Evolutionary conservation across 1,140 invertebrate genomes (phyloP), one percentile per base, ranked within the genome.

Genomic region (Nephila pilipes): DNA sequence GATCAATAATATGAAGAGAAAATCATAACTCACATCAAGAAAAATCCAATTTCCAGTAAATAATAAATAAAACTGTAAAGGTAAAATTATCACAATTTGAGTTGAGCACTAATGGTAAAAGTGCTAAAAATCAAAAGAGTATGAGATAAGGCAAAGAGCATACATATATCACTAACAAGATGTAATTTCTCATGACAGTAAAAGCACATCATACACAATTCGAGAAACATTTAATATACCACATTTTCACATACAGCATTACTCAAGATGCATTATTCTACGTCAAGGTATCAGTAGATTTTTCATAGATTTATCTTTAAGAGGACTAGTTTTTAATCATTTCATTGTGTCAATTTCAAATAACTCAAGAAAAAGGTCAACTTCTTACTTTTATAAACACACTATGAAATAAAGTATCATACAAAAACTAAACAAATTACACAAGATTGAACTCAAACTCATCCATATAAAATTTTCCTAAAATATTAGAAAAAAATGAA

Each of bases 201-300:
- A 36, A 75, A 75, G 29, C 69, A 75, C 18, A 36, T 20, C 5
- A 75, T 36, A 32, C 32, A 75, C 29, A 75, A 36, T 36, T 29
- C 29, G 69, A 75, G 29, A 75, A 75, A 75, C 69, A 75, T 75
- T 75, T 75, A 69, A 32, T 75, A 36, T 20, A 75, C 29, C 69
- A 75, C 69, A 75, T 69, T 69, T 69, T 29, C 69, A 75, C 32
- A 36, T 75, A 75, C 12, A 65, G 22, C 18, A 32, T 29, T 36
- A 32, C 29, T 32, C 29, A 75, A 36, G 14, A 12, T 75, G 18
- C 3, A 32, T 75, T 75, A 32, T 25, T 18, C 69, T 75, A 75
- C 16, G 32, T 75, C 32, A 75, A 75, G 36, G 36, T 75, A 36
- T 18, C 18, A 32, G 20, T n/a, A 65, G 22, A 75, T 5, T 20